Evolutionary conservation across 2,797 vertebrate species (phyloP).

Genomic region (Acipenser ruthenus): DNA sequence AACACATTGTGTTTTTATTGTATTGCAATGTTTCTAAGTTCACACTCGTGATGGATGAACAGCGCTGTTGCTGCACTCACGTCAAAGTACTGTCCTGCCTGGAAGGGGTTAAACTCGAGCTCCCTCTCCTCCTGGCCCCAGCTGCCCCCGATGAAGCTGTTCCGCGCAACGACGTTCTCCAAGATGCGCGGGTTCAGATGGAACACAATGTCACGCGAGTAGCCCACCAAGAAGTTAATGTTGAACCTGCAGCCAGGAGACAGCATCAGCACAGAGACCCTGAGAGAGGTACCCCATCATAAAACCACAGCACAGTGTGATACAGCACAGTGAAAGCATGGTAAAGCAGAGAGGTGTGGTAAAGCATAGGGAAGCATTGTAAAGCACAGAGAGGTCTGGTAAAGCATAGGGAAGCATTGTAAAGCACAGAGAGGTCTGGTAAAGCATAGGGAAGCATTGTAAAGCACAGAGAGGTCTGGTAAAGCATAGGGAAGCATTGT

Average conservation of each 20-base stretch:
- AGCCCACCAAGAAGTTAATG: constrained; percentile 59
- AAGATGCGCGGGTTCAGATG: constrained; percentile 59
- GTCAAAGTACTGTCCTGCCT: constrained; percentile 69
- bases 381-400: too few species aligned
- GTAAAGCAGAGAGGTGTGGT: too few species aligned
- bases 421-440: too few species aligned
- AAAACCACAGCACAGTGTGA: neutral
- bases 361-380: too few species aligned
- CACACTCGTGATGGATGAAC: neutral
- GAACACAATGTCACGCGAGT: constrained; percentile 49
- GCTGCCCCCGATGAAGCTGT: constrained; percentile 50
- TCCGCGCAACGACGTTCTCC: constrained; percentile 56
- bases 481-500: too few species aligned
- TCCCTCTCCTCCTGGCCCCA: constrained; percentile 71
- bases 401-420: too few species aligned
- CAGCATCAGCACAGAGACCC: neutral
- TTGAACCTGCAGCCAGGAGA: constrained; percentile 42
- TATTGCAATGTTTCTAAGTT: neutral
- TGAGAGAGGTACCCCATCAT: neutral
- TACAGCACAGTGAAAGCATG: too few species aligned
- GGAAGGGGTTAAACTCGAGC: constrained; percentile 56
- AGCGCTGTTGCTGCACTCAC: constrained; percentile 42
- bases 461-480: too few species aligned
- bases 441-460: too few species aligned
- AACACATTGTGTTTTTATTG: too few species aligned